Percentiles rank a stretch among this genome's conserved stretches.
Evolutionary conservation across 2,888 invertebrate genomes (phyloP).

Genomic region (Nipponacmea schrenckii): DNA sequence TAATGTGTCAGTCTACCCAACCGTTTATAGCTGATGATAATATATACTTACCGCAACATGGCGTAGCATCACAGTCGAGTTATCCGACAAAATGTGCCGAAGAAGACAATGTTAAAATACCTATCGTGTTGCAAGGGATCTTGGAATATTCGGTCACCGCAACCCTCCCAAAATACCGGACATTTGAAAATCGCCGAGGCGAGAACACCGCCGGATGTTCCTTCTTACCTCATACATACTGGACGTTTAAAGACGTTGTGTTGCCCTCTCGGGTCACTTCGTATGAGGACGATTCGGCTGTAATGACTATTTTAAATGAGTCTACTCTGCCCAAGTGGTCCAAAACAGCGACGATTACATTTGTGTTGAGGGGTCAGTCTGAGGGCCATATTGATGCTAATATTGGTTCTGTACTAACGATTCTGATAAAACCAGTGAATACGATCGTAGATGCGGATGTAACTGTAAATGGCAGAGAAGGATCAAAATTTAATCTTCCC

Average conservation of each 20-base stretch:
- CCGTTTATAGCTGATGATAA: constrained; percentile 1
- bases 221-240: constrained; percentile 38
- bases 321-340: constrained; percentile 26
- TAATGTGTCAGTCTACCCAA: constrained; percentile 32
- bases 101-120: constrained; percentile 49
- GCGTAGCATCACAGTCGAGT: constrained; percentile 34
- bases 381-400: constrained; percentile 46
- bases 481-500: constrained; percentile 22
- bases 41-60: constrained; percentile 1
- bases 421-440: constrained; percentile 33
- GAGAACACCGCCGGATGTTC: constrained; percentile 44
- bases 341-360: constrained; percentile 30
- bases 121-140: constrained; percentile 41
- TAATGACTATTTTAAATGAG: constrained; percentile 27
- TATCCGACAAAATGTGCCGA: constrained; percentile 43
- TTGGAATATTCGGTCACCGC: constrained; percentile 42
- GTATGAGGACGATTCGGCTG: constrained; percentile 27
- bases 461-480: constrained; percentile 32
- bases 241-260: constrained; percentile 39
- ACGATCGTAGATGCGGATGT: constrained; percentile 26
- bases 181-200: constrained; percentile 40
- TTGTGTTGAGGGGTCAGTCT: constrained; percentile 42
- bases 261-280: not conserved
- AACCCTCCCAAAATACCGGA: constrained; percentile 39
- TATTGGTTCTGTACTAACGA: constrained; percentile 42